Evolutionary conservation across 2,113 vertebrate species (phyloP), one percentile per base, ranked within the genome.

Genomic region (Anguilla rostrata): DNA sequence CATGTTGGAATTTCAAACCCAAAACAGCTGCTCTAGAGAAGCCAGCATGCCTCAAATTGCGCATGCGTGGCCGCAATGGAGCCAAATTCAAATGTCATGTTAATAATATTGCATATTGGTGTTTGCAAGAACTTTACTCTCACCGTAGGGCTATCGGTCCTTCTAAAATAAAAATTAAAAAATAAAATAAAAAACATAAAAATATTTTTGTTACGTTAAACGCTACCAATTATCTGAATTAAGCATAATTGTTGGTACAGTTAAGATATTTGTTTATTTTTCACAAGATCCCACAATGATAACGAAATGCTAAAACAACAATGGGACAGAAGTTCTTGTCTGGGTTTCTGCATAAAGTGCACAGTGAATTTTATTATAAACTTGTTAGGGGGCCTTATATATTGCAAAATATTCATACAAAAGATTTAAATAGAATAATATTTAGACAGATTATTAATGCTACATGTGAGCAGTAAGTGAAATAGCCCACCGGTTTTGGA

Each of bases 1-100:
- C 98, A 99, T 99, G 98, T 98, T 99, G 98, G 97, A 98, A 98
- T 98, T 97, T 97, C 97, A 97, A 98, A 97, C 96, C 97, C 97
- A 96, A 97, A 98, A 99, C 97, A 98, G 98, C 97, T 98, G 97
- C 98, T 96, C 95, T 94, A 94, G 94, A 96, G 94, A 95, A 97
- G 97, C 97, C 96, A 94, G 96, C 96, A 93, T 94, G 96, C 95
- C 89, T 96, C 96, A 89, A 94, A 96, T 94, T 96, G 96, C 97
- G 97, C 98, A 97, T 97, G 98, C 95, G 95, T 96, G 91, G 90
- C 94, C 93, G 94, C 90, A 90, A 92, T 91, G 95, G 97, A 97
- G 97, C 96, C 97, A 98, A 96, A 98, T 98, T 98, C 96, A 98
- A 99, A 98, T 96, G 92, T 63, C 43, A 26, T 16, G 56, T 60